These are phyloP conservation scores for Drosophila takahashii DNA, from an alignment of 1,140 invertebrate genomes.

Conservation along the genomic window DNA sequence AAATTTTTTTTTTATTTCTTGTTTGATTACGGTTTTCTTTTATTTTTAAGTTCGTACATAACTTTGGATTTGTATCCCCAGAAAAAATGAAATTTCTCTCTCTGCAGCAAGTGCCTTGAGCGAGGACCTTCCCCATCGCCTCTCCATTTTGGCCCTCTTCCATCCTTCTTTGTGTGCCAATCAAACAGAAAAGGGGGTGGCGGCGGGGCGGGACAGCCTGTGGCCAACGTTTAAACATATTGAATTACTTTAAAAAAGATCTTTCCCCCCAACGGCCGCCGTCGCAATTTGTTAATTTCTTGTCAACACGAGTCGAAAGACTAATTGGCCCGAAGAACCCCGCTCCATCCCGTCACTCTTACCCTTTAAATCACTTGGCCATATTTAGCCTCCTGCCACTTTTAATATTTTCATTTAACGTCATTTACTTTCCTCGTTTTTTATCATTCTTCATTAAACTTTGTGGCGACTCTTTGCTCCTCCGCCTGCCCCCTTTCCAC, in stretches of 20 bases:
- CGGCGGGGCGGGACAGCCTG: conserved; percentile 35
- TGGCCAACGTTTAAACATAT: conserved; percentile 77
- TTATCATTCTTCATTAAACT: conserved; percentile 75
- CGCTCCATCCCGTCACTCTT: conserved; percentile 3
- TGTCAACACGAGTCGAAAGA: conserved; percentile 63
- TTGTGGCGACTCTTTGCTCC: conserved; percentile 39
- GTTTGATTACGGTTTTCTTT: too few relatives aligned
- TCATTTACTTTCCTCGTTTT: conserved; percentile 55
- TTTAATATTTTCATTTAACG: conserved; percentile 77
- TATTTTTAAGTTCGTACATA: too few relatives aligned
- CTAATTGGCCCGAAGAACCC: conserved; percentile 62
- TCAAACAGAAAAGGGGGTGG: conserved; percentile 47
- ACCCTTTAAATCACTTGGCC: conserved; percentile 47
- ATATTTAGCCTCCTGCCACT: conserved; percentile 63
- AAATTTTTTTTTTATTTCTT: too few relatives aligned
- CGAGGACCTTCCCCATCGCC: conserved; percentile 17
- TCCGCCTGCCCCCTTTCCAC: not conserved
- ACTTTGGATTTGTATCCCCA: too few relatives aligned
- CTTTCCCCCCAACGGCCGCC: conserved; percentile 9
- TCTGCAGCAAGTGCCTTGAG: conserved; percentile 39
- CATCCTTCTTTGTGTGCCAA: conserved; percentile 68
- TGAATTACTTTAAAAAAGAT: conserved; percentile 70
- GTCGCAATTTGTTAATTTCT: conserved; percentile 75
- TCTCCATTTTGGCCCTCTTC: conserved; percentile 11
- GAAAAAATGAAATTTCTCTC: conserved; percentile 1